These are phyloP conservation scores for Polymixis lichenea DNA, from an alignment of 2,888 invertebrate species.

Conservation along the genomic window DNA sequence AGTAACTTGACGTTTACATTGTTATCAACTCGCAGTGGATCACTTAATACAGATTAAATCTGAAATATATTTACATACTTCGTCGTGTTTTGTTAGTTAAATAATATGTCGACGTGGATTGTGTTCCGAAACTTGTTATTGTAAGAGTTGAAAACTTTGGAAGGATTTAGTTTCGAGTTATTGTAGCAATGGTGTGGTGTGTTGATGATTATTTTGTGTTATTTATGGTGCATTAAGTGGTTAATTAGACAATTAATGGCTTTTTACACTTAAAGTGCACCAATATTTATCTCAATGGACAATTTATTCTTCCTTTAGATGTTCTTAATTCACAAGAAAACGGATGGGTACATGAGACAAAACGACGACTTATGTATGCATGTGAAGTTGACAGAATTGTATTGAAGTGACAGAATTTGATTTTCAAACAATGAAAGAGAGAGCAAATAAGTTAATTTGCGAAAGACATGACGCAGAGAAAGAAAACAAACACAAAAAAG, in stretches of 20 bases:
- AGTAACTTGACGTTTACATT: constrained; percentile 58
- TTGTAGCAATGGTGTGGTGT: not conserved
- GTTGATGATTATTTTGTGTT: constrained; percentile 11
- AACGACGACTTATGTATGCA: too few species aligned
- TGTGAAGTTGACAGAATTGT: too few species aligned
- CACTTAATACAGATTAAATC: constrained; percentile 63
- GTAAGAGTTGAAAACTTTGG: constrained; percentile 23
- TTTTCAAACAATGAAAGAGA: too few species aligned
- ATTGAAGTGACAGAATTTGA: too few species aligned
- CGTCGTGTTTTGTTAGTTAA: constrained; percentile 51
- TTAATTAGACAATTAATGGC: not conserved
- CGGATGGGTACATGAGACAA: too few species aligned
- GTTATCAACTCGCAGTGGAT: constrained; percentile 57
- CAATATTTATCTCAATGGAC: not conserved
- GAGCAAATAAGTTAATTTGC: too few species aligned
- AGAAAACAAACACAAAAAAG: too few species aligned
- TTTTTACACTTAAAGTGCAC: not conserved
- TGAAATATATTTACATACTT: constrained; percentile 56
- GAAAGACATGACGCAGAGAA: too few species aligned
- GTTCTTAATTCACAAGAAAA: not conserved
- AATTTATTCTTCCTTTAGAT: not conserved
- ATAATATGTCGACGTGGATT: constrained; percentile 46
- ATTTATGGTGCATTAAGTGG: not conserved
- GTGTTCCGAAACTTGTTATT: constrained; percentile 40
- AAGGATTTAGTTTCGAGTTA: not conserved